Base-by-base conservation (phyloP, 2,888 invertebrate genomes). In the Callinectes sapidus region DNA sequence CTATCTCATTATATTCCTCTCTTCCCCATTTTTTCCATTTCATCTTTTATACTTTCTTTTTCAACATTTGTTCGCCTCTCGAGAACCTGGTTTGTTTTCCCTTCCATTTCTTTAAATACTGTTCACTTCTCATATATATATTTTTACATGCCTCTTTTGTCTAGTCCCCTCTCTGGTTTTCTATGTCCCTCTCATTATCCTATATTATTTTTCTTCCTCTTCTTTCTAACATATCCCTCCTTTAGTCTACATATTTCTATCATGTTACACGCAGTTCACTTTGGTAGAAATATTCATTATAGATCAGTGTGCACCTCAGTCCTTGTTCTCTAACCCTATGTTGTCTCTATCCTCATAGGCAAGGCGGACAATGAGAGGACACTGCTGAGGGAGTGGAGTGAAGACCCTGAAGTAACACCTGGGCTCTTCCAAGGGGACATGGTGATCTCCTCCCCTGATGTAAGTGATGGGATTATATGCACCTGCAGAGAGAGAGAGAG, bases 341-440 rank as follows among this genome's bases (percentile, higher is more conserved):
- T 39, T 3, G 28, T 86, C 35, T n/a, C 28, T 28, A 32, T 42
- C 23, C 1, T 28, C 92, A 87, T 90, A 85, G 88, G 87, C 88
- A 32, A 88, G 54, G 28, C 23, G 14, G 86, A 91, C 14, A n/a
- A 77, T 13, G 81, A 89, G 42, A 81, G n/a, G 18, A 2, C 5
- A 14, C 61, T 61, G 23, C 54, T 91, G 48, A 66, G 5, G 42
- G 61, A 86, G 32, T 89, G 89, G 61, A 86, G 61, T 32, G 87
- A 90, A 95, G 97, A 97, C 95, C 97, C 97, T 0, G 97, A 97
- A 96, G 96, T 97, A 0, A 96, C 96, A 94, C 97, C 97, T 0
- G 97, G 97, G 28, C 95, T 97, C 55, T 97, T 97, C 95, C 97
- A 97, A 95, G 97, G 97, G 2, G 97, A 97, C 95, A 97, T 97